Evolutionary conservation across 2,113 vertebrate genomes (phyloP), one percentile per base, ranked within the genome.

Genomic region (Pterocles gutturalis): DNA sequence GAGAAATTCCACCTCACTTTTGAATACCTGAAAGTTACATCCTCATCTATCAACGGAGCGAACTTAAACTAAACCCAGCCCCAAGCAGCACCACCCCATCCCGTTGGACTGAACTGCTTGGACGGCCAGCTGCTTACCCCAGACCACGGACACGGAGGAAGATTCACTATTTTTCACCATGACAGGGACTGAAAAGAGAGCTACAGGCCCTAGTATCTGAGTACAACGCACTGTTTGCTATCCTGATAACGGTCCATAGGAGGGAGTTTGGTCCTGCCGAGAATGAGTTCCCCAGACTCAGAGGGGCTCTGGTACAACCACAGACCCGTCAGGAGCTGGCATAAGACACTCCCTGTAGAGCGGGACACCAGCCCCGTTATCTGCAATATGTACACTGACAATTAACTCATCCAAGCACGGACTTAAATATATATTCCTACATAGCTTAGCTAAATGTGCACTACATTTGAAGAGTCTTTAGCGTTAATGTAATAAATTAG

Each of bases 1-100:
- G 89, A 95, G 95, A 97, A 97, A 97, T 97, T 97, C 96, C 96
- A 97, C 87, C 94, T 97, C 83, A 38, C 83, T 94, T 91, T 55
- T 79, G 77, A 93, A 69, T 45, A 92, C 54, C 86, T 51, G 12
- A 43, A 87, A 85, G 81, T 88, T 58, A 73, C 82, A 84, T 61
- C 70, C 93, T 85, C 91, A 51, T 16, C 65, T 65, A 38, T 29
- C 72, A 71, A 9, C 2, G 16, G n/a, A 69, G 31, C 7, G 41
- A 93, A 21, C 12, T 51, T 61, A n/a, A 80, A 84, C 55, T 43
- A 82, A 86, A 66, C 5, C 62, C 66, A 51, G 16, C 49, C 25
- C 38, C 60, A 57, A 7, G 11, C 58, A 80, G 64, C 54, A 36
- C 28, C 18, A 43, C 12, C 34, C 8, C 10, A 11, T 5, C 19